Evolutionary conservation across 2,113 vertebrate species (phyloP), one percentile per base, ranked within the genome.

Genomic region (Crotalus tigris): DNA sequence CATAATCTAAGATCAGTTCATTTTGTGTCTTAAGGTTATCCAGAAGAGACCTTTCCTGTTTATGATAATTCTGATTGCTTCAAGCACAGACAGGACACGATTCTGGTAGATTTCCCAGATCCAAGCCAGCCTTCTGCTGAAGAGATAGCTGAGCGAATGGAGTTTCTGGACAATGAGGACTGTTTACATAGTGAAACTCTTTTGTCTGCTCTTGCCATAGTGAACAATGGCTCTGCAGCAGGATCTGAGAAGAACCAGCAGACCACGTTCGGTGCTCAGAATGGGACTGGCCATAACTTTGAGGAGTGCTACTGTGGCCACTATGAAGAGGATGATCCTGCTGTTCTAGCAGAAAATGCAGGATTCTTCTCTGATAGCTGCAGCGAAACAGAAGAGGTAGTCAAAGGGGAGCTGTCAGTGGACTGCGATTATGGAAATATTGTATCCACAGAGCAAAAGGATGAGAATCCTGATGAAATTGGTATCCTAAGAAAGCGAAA

Each of bases 81-180:
- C 91, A 97, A 94, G 55, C 94, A 1, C 55, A 96, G 94, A 49
- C 97, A 95, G 92, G 94, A 98, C 91, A 98, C 96, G 0, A 94
- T 98, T 89, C 97, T 98, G 3, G 95, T 98, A 44, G 97, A 98
- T 94, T 97, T 96, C 46, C 97, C 97, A 2, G 93, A 97, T 69
- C 94, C 95, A 10, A 94, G 91, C 91, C 97, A 97, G 94, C 98
- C 97, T 54, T 98, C 99, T 88, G 98, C 98, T n/a, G 99, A 99
- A 96, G 98, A 99, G 96, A 95, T 99, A 87, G 99, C 99, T 44
- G 99, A 99, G 96, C 97, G 97, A 96, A 98, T 99, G 97, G 98
- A 97, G 88, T 97, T 95, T 93, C 97, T 98, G 69, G 98, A 98
- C 88, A 94, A 97, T 0, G 96, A 96, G 85, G 97, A 98, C 8